Base-by-base conservation (phyloP, 2,797 vertebrate species). In the Hemitrygon akajei region DNA sequence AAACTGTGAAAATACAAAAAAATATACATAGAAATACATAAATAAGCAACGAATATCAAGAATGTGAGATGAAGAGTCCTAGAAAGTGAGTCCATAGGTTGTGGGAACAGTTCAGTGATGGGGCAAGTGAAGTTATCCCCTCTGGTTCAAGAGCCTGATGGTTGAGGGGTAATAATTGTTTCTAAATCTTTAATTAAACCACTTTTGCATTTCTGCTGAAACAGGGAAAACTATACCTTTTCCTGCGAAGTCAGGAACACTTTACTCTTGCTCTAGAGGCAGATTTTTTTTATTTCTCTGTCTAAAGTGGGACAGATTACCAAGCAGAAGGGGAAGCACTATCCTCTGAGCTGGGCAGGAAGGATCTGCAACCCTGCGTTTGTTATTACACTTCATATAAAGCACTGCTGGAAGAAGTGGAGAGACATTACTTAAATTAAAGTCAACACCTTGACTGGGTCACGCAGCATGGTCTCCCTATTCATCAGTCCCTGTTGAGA, bases 371-470 rank as follows among this genome's bases (percentile, higher is more conserved):
- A 89, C 86, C 63, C n/a, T 34, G 22, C 40, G 84, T 63, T 34
- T 87, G 58, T 63, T 89, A 69, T 89, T 89, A 22, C 86, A 89
- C 20, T 89, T 66, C n/a, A 69, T 89, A 34, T 37, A 34, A 89
- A 89, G 20, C 86, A 66, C 18, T 69, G 86, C 63, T 66, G 63
- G 18, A 37, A 89, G 86, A 69, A 66, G n/a, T 37, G 63, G 86
- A 89, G 86, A 22, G 60, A 37, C 86, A 89, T 89, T 89, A 69
- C 86, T 66, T 22, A 89, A 89, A 89, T 89, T 69, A 89, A 89
- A 89, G 86, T 66, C 86, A 69, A 69, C 60, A 89, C 86, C 60
- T 69, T 89, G 86, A 89, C 86, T 89, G 86, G 86, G 86, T 89
- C 86, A 89, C n/a, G 37, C 34, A 89, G 63, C 86, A 11, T 37